phyloP scores from a whole-genome alignment of 2,888 invertebrate species.

The Subacronicta megacephala region DNA sequence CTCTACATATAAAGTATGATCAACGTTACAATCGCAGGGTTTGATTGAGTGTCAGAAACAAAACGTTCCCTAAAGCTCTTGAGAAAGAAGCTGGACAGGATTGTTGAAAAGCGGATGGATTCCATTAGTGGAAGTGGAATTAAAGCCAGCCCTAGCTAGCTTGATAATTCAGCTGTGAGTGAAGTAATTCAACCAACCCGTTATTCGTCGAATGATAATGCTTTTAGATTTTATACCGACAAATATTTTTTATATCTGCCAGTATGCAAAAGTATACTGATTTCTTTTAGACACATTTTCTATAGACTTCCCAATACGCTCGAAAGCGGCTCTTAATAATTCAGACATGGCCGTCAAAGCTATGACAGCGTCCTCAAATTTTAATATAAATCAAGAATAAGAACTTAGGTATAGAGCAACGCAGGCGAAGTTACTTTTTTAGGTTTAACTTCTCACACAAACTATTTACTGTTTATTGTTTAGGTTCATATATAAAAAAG shows the following conservation, averaged over 20 bases:
- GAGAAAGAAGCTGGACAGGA: conserved; percentile 72
- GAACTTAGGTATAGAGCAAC: too few relatives aligned
- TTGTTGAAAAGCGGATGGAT: conserved; percentile 78
- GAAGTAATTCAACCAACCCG: conserved; percentile 65
- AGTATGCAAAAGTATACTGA: background rate
- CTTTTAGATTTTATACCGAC: conserved; percentile 57
- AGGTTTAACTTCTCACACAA: too few relatives aligned
- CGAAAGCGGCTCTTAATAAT: too few relatives aligned
- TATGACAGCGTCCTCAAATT: too few relatives aligned
- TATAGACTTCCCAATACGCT: too few relatives aligned
- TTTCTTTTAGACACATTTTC: background rate
- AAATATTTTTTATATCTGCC: conserved; percentile 40
- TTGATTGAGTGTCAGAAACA: conserved; percentile 72
- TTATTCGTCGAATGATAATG: conserved; percentile 63
- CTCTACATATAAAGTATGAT: conserved; percentile 46
- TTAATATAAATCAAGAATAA: too few relatives aligned
- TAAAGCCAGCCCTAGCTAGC: conserved; percentile 66
- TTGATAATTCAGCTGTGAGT: conserved; percentile 69
- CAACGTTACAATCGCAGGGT: conserved; percentile 62
- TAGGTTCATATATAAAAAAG: background rate
- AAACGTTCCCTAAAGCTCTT: conserved; percentile 65
- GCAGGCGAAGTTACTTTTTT: too few relatives aligned
- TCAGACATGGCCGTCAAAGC: too few relatives aligned
- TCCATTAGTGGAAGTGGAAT: conserved; percentile 78
- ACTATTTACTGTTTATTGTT: too few relatives aligned